Evolutionary conservation across 2,888 invertebrate genomes (phyloP), one percentile per base, ranked within the genome.

Genomic region (Eilema depressum): DNA sequence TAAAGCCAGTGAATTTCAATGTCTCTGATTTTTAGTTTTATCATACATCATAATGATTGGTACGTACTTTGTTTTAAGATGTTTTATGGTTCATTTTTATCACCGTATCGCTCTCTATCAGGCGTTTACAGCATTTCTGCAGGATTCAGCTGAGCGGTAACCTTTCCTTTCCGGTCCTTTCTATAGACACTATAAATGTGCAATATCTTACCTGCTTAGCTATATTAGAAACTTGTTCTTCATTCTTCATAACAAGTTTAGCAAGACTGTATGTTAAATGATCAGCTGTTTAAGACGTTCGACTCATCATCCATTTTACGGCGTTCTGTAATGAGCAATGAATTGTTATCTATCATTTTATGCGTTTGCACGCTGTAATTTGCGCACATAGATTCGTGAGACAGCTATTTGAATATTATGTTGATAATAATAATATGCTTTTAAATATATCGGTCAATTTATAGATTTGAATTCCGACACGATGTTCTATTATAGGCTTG

Each of bases 371-470:
- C 81, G 70, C 74, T 72, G 71, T 75, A 76, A 85, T 85, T 86
- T 84, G 83, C 76, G 68, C 73, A 68, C 73, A 61, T 47, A 75
- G 73, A 78, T 37, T 90, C 92, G 91, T 91, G 92, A 87, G 83
- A 75, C 26, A 75, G 80, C 84, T 81, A 88, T 92, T 91, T 87
- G 85, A 82, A 78, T 65, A 79, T 77, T 78, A 70, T 78, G 75
- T 72, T 82, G 76, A 81, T 83, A 53, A 53, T 53, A 83, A 81
- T 83, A 53, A 53, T 53, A 83, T 82, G 82, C 76, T 77, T 81
- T 79, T 80, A 83, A 77, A 75, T 71, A 69, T 73, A 78, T 78
- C 77, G 81, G 76, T 79, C 81, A 80, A 85, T 87, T 80, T 76
- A 68, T 76, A 70, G 76, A 76, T 59, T 70, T 33, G 69, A 76